A percentile compares a stretch with the other conserved stretches of the same genome.
Evolutionary conservation across 2,113 vertebrate genomes (phyloP).

Genomic region (Rhabdornis inornatus): DNA sequence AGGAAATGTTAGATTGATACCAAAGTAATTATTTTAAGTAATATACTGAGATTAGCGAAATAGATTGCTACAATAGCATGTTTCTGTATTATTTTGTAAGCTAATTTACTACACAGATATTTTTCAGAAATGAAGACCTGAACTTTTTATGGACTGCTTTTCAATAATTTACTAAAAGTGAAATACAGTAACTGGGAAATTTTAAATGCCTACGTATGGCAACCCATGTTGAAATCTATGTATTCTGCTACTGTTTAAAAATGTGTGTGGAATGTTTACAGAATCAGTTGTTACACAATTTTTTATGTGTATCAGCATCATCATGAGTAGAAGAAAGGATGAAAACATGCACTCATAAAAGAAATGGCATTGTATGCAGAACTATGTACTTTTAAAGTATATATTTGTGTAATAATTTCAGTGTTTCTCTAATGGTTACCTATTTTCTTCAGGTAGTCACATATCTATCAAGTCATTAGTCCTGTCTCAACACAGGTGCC

Average conservation of each 20-base stretch:
- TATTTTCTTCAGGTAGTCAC: background rate
- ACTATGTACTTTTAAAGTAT: background rate
- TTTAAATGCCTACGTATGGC: background rate
- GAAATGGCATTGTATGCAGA: background rate
- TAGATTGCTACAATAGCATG: background rate
- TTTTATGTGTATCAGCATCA: background rate
- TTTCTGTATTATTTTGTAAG: background rate
- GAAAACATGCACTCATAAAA: background rate
- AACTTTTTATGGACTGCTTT: background rate
- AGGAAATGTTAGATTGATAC: background rate
- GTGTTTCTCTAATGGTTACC: background rate
- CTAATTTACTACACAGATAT: background rate
- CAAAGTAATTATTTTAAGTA: background rate
- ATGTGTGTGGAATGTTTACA: background rate
- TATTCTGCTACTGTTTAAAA: background rate
- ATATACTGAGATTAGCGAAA: background rate
- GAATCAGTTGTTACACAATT: background rate
- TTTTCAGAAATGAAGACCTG: background rate
- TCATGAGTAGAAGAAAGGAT: background rate
- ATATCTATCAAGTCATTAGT: background rate
- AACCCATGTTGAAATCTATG: background rate
- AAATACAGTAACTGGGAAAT: background rate
- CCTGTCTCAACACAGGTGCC: background rate
- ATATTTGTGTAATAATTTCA: background rate
- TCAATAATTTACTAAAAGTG: background rate